Percentiles rank a stretch among this genome's conserved stretches.
Conservation (phyloP, 2,113 vertebrate genomes). For the Grallaria varia region DNA sequence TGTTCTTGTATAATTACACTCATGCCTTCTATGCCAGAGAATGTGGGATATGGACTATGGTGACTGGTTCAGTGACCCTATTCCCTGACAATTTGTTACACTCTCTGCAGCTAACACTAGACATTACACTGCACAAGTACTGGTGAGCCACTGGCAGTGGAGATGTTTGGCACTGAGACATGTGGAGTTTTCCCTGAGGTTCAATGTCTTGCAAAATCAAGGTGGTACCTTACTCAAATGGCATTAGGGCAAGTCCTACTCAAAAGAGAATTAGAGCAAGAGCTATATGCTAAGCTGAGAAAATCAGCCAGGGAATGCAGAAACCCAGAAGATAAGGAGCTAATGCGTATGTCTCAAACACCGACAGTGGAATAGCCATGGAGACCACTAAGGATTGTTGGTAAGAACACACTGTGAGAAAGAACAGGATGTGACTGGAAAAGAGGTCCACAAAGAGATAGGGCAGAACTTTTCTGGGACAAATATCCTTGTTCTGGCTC, state of each 20-base stretch:
- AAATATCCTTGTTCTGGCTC: not conserved
- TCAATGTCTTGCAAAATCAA: not conserved
- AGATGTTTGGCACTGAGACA: not conserved
- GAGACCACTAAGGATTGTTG: no score
- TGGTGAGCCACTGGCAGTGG: not conserved
- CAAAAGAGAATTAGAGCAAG: not conserved
- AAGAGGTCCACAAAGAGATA: not conserved
- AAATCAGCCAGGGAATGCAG: not conserved
- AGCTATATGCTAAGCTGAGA: not conserved
- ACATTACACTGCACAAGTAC: not conserved
- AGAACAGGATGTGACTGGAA: not conserved
- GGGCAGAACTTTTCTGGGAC: not conserved
- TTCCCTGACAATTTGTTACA: not conserved
- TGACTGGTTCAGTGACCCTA: not conserved
- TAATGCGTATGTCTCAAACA: not conserved
- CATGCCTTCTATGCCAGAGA: not conserved
- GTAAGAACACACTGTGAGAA: rapidly evolving
- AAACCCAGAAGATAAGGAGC: not conserved
- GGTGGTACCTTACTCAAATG: not conserved
- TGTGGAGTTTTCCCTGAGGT: not conserved
- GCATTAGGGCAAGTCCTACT: not conserved
- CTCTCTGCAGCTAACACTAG: not conserved
- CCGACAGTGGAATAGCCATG: not conserved
- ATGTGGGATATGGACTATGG: not conserved
- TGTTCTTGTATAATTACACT: not conserved